Percentiles rank a stretch among this genome's conserved stretches.
phyloP scores from a whole-genome alignment of 2,113 vertebrate genomes.

The Colossoma macropomum region DNA sequence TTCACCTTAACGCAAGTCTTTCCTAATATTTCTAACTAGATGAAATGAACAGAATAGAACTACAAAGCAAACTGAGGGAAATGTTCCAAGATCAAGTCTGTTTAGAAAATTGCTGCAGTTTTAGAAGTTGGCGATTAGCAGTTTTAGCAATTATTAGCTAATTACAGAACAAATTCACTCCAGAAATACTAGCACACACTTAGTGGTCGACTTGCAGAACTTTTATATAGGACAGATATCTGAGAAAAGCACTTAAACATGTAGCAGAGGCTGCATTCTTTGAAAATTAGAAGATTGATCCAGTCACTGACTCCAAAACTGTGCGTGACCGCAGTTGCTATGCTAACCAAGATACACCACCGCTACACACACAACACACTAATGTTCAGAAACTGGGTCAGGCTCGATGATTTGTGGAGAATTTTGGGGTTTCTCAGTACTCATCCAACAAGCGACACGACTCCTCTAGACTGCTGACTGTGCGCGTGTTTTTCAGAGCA shows the following conservation, averaged over 20 bases:
- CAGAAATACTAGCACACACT: background rate
- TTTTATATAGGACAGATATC: too few relatives aligned
- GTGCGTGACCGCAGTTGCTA: conserved; percentile 23
- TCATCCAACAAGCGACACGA: background rate
- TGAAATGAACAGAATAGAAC: background rate
- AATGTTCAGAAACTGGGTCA: conserved; percentile 47
- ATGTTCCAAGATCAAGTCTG: background rate
- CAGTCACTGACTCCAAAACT: background rate
- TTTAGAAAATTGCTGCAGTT: background rate
- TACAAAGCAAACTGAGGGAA: background rate
- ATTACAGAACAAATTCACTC: background rate
- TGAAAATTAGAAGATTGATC: conserved; percentile 5
- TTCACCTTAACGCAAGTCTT: background rate
- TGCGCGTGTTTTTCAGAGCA: conserved; percentile 2
- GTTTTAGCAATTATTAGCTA: background rate
- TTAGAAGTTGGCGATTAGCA: background rate
- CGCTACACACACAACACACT: background rate
- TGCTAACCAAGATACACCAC: conserved; percentile 18
- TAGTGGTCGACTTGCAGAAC: background rate
- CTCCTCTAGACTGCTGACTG: conserved; percentile 35
- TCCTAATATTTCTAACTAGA: background rate
- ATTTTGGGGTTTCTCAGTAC: background rate
- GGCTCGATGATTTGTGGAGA: background rate
- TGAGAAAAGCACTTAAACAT: background rate
- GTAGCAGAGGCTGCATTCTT: background rate